Evolutionary conservation across 2,888 invertebrate genomes (phyloP).

Genomic region (Erebia palarica): DNA sequence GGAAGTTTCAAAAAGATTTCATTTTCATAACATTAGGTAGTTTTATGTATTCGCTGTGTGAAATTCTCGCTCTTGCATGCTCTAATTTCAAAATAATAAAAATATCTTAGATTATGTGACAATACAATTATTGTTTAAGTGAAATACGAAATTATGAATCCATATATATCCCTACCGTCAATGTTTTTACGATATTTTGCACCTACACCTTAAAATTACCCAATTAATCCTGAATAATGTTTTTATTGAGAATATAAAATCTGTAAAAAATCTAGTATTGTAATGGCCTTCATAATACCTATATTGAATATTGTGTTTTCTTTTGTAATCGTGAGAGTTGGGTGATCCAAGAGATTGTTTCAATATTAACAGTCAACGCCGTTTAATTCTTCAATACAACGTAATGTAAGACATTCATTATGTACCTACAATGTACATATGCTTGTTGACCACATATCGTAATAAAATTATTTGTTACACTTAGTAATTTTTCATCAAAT

Average conservation of each 20-base stretch:
- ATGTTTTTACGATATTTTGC: constrained; percentile 26
- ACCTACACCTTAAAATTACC: constrained; percentile 21
- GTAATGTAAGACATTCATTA: no score
- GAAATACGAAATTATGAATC: constrained; percentile 16
- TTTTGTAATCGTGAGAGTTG: constrained; percentile 35
- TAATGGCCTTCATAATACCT: constrained; percentile 20
- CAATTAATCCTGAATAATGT: constrained; percentile 30
- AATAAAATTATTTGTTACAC: no score
- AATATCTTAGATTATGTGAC: constrained; percentile 20
- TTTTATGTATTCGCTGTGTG: constrained; percentile 13
- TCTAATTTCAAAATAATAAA: constrained; percentile 34
- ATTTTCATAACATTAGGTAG: constrained; percentile 16
- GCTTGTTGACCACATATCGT: no score
- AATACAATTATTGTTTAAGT: constrained; percentile 26
- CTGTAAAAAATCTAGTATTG: constrained; percentile 26
- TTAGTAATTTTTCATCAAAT: no score
- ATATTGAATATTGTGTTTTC: constrained; percentile 22
- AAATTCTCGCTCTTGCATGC: constrained; percentile 23
- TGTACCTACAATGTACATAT: no score
- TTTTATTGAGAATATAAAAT: constrained; percentile 33
- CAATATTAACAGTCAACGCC: constrained; percentile 3
- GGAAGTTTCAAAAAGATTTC: constrained; percentile 15
- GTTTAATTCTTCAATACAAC: background rate
- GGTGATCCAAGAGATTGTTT: constrained; percentile 17
- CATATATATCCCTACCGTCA: constrained; percentile 23